Evolutionary conservation across 23 tunicate genomes (phyloP), one percentile per base, ranked within the genome.

Genomic region (Phallusia fumigata): DNA sequence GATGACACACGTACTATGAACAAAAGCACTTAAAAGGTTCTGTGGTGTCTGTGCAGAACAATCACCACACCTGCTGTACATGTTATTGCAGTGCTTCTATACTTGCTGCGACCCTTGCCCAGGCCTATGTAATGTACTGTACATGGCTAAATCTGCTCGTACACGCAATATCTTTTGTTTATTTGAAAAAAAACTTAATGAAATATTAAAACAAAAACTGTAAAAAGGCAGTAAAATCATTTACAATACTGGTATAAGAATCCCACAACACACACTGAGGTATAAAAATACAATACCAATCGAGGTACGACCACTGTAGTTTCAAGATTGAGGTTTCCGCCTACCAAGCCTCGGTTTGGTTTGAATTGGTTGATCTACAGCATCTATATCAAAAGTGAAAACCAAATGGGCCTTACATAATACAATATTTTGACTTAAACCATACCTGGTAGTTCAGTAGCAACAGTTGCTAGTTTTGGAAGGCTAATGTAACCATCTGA

Each of bases 401-500:
- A 21, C 69, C 28, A 21, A 6, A 58, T 58, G 13, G 13, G 28
- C 13, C n/a, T 58, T 6, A 24, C 2, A 24, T 13, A 24, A 24
- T 58, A 6, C 69, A 58, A 21, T 21, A 58, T 58, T 58, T 24
- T 21, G 1, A 8, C 11, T 58, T 6, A 6, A 13, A 58, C 28
- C 26, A 16, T 58, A 58, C 69, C 69, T 58, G 69, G 69, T 58
- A 21, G 3, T 22, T 1, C 26, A 21, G 26, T 58, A 24, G 28
- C 16, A 8, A 58, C 28, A 58, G 69, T 24, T 13, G 8, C 5
- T 8, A 16, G 3, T 13, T 58, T 58, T 58, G 69, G 69, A 58
- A 58, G 69, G 13, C 69, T 58, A 21, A 58, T 58, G 69, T 58
- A 58, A 24, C 69, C 69, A 74, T 33, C 78, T 30, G 74, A 26